Evolutionary conservation across 2,797 vertebrate genomes (phyloP).

Genomic region (Sternarchorhynchus goeldii): DNA sequence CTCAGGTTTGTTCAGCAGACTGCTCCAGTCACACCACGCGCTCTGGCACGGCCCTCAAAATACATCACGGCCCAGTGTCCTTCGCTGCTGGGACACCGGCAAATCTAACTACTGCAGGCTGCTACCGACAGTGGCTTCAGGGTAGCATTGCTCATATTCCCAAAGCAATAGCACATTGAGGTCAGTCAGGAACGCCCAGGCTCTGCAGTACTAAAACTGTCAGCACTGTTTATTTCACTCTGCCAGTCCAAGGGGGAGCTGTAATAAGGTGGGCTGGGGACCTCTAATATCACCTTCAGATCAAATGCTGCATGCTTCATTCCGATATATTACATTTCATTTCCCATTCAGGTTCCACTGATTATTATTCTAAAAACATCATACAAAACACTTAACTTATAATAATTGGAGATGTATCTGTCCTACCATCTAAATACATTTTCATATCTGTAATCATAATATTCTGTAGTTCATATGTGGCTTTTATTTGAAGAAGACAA

Average conservation of each 20-base stretch:
- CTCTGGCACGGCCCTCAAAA: constrained; percentile 38
- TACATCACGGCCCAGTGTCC: constrained; percentile 37
- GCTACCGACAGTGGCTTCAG: constrained; percentile 42
- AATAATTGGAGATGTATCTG: constrained; percentile 38
- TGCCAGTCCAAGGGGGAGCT: constrained; percentile 60
- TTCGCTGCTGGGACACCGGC: constrained; percentile 26
- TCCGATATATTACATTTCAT: constrained; percentile 51
- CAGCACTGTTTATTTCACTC: constrained; percentile 58
- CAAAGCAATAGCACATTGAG: constrained; percentile 70
- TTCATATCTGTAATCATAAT: constrained; percentile 40
- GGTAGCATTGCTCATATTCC: constrained; percentile 59
- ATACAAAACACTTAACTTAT: constrained; percentile 41
- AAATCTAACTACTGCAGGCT: constrained; percentile 53
- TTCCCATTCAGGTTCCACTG: constrained; percentile 37
- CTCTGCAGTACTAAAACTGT: constrained; percentile 67
- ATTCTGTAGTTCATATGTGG: constrained; percentile 25
- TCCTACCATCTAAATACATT: constrained; percentile 45
- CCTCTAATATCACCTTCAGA: constrained; percentile 63
- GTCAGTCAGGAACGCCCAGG: constrained; percentile 65
- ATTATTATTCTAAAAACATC: constrained; percentile 52
- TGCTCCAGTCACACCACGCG: constrained; percentile 31
- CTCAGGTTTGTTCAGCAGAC: constrained; percentile 41
- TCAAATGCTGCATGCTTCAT: constrained; percentile 53
- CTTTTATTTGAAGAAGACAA: constrained; percentile 28
- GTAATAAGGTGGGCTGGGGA: constrained; percentile 50